These are phyloP conservation scores for Lanistes nyassanus DNA, from an alignment of 1,140 invertebrate species.

Conservation along the genomic window DNA sequence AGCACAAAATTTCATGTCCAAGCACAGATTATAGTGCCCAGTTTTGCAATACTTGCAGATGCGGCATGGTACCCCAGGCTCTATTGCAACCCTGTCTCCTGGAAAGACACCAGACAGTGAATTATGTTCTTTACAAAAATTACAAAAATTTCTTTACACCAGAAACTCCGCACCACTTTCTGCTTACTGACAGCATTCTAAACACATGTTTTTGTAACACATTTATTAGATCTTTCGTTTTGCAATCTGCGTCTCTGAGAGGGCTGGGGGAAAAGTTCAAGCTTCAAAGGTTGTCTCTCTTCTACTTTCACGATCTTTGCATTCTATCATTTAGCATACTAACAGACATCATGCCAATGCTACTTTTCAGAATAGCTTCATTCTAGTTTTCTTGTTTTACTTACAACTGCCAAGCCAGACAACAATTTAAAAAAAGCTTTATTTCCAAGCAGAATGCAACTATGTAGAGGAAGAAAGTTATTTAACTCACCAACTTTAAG, in stretches of 20 bases:
- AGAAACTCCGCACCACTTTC: background rate
- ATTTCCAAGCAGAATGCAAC: background rate
- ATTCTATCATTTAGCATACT: too few relatives aligned
- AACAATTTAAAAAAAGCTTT: background rate
- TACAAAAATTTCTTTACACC: background rate
- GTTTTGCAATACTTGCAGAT: constrained; percentile 85
- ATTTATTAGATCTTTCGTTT: too few relatives aligned
- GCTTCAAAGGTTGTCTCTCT: too few relatives aligned
- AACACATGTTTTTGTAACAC: too few relatives aligned
- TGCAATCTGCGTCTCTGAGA: too few relatives aligned
- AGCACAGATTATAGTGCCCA: constrained; percentile 91
- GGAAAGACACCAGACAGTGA: background rate
- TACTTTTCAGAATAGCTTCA: background rate
- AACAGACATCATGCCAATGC: too few relatives aligned
- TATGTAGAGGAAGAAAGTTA: background rate
- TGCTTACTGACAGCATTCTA: too few relatives aligned
- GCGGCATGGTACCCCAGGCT: constrained; percentile 91
- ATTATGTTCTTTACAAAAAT: background rate
- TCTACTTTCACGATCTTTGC: background rate
- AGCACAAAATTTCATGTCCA: constrained; percentile 88
- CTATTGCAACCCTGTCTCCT: constrained; percentile 93
- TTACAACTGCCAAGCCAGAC: background rate
- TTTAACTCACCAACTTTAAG: constrained; percentile 59
- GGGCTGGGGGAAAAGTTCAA: too few relatives aligned
- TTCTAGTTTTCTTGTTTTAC: too few relatives aligned